Percentiles rank a stretch among this genome's conserved stretches.
Evolutionary conservation across 1,140 invertebrate genomes (phyloP).

Genomic region (Drosophila lacteicornis): DNA sequence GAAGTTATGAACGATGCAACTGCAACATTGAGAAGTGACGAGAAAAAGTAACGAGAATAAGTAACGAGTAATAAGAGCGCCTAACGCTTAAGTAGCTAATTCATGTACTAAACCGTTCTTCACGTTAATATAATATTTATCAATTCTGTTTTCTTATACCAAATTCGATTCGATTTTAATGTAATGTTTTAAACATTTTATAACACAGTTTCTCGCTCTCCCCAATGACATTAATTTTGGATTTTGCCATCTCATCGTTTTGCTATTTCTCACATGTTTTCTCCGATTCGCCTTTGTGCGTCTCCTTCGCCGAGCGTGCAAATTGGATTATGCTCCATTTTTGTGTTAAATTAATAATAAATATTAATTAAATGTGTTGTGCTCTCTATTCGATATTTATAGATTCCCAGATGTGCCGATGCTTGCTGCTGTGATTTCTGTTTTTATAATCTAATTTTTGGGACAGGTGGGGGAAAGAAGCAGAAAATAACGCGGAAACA

Average conservation of each 20-base stretch:
- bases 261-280: constrained; percentile 1
- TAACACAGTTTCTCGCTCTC: not conserved
- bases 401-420: constrained; percentile 9
- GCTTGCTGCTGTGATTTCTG: not conserved
- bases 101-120: too few species aligned
- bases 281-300: constrained; percentile 1
- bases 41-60: not conserved
- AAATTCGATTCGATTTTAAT: not conserved
- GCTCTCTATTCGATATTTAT: constrained; percentile 23
- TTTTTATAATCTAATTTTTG: not conserved
- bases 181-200: not conserved
- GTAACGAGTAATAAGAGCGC: not conserved
- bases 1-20: too few species aligned
- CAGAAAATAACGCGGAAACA: not conserved
- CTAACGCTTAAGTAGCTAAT: not conserved
- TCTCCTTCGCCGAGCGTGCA: not conserved
- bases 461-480: constrained; percentile 10
- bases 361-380: constrained; percentile 15
- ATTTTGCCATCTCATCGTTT: not conserved
- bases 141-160: not conserved
- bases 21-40: too few species aligned
- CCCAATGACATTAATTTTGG: not conserved
- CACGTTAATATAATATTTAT: not conserved
- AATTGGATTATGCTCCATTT: constrained; percentile 17
- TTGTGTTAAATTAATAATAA: constrained; percentile 25